A percentile compares a stretch with the other conserved stretches of the same genome.
Conservation (phyloP, 2,113 vertebrate species). For the Empidonax alnorum region DNA sequence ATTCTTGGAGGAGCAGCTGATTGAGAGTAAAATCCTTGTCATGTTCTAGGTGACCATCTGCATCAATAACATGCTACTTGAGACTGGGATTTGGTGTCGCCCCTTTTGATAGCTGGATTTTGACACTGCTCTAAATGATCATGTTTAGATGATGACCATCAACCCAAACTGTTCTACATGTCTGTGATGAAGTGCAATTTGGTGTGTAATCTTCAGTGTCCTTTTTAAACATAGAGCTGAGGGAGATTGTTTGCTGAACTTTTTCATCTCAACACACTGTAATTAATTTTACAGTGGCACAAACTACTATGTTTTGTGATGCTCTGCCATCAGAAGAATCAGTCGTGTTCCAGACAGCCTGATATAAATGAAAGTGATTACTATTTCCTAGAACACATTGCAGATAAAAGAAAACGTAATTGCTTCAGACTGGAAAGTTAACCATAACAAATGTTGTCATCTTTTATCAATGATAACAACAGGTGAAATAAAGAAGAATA, state of each 20-base stretch:
- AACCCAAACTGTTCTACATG: not conserved
- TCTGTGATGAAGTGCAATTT: not conserved
- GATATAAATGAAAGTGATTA: conserved; percentile 24
- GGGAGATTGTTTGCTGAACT: not conserved
- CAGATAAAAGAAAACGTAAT: conserved; percentile 26
- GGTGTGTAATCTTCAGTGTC: not conserved
- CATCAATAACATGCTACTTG: not conserved
- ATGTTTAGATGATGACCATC: not conserved
- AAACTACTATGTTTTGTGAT: not conserved
- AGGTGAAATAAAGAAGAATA: conserved; percentile 25
- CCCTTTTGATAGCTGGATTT: not conserved
- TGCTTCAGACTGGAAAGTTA: conserved; percentile 31
- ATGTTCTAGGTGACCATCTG: not conserved
- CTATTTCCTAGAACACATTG: conserved; percentile 7
- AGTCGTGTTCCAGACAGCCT: not conserved
- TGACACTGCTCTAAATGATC: not conserved
- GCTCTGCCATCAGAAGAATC: not conserved
- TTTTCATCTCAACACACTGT: not conserved
- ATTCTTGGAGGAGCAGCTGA: not conserved
- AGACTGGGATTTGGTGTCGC: not conserved
- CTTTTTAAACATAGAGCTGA: not conserved
- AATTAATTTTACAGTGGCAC: not conserved
- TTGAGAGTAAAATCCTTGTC: not conserved
- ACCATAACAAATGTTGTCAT: conserved; percentile 47
- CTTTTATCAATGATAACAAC: conserved; percentile 57